phyloP scores from a whole-genome alignment of 2,888 invertebrate genomes.

The Chorisops tibialis region DNA sequence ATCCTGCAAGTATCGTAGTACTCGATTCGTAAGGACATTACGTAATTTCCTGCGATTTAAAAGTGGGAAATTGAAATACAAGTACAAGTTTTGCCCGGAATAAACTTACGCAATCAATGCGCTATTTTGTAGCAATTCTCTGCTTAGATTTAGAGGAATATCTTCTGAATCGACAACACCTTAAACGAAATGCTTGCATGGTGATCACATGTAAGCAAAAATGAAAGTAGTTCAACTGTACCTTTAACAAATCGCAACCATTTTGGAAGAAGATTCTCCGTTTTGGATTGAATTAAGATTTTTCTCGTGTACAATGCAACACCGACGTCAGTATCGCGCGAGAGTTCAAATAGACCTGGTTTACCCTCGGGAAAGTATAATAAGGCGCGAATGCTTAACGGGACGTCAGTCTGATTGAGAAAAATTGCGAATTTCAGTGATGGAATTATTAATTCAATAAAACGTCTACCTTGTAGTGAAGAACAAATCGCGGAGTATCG shows the following conservation, averaged over 20 bases:
- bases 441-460: neutral
- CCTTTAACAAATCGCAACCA: conserved; percentile 94
- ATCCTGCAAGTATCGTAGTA: conserved; percentile 81
- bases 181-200: too few relatives aligned
- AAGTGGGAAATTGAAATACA: neutral
- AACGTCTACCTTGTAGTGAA: conserved; percentile 72
- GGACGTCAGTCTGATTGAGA: conserved; percentile 57
- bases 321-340: conserved; percentile 78
- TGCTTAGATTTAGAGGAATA: conserved; percentile 93
- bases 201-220: too few relatives aligned
- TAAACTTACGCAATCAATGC: conserved; percentile 66
- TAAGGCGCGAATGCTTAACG: conserved; percentile 84
- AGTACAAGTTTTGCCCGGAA: neutral
- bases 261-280: conserved; percentile 86
- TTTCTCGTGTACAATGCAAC: conserved; percentile 89
- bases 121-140: conserved; percentile 94
- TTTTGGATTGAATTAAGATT: conserved; percentile 87
- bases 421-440: neutral
- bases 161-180: conserved; percentile 97
- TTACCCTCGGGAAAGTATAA: conserved; percentile 93
- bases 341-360: conserved; percentile 87
- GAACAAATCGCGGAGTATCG: conserved; percentile 81
- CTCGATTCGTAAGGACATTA: conserved; percentile 76
- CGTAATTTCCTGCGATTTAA: conserved; percentile 65
- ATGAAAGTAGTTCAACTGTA: conserved; percentile 39